Base-by-base conservation (phyloP, 2,888 invertebrate species). In the Megaustenia siamemsis region DNA sequence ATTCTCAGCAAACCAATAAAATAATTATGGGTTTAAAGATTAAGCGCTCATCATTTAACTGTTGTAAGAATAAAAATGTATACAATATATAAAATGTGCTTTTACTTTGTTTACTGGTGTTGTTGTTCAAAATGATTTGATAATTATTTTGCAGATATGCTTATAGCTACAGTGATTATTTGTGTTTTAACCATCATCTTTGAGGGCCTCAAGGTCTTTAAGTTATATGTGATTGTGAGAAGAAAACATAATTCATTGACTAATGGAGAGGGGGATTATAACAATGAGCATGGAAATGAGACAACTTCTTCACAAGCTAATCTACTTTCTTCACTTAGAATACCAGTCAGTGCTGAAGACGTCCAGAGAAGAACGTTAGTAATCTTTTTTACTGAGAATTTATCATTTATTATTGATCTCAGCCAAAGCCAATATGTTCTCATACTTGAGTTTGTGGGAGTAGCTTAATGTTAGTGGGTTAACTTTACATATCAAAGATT, bases 181-280 rank as follows among this genome's bases (percentile, higher is more conserved):
- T 87, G 88, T n/a, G 24, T 86, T 1, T 66, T 86, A 24, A 89
- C 91, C 10, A 77, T 90, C 24, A 24, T 90, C 12, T 87, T 90
- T 75, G 92, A 92, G 81, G 90, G 86, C 12, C 75, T 88, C 38
- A 90, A 90, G 53, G 69, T 87, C 15, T 32, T 91, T 10, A 86
- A 89, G 83, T 71, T 88, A 10, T 90, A 90, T 84, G 69, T 90
- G 43, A 85, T 86, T 15, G 85, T 88, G 1, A 88, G 88, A 56
- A 43, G 90, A 28, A 86, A 86, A 56, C 90, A 90, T 87, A 88
- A 90, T 81, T 91, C 91, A 0, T 85, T 63, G 91, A 35, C 89
- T 90, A 15, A 21, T 32, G n/a, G 6, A 45, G 12, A 66, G 71
- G 73, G 28, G 49, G 12, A 90, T 89, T 49, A 89, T 89, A 75